Evolutionary conservation across 1,140 invertebrate genomes (phyloP), one percentile per base, ranked within the genome.

Genomic region (Phortica variegata): DNA sequence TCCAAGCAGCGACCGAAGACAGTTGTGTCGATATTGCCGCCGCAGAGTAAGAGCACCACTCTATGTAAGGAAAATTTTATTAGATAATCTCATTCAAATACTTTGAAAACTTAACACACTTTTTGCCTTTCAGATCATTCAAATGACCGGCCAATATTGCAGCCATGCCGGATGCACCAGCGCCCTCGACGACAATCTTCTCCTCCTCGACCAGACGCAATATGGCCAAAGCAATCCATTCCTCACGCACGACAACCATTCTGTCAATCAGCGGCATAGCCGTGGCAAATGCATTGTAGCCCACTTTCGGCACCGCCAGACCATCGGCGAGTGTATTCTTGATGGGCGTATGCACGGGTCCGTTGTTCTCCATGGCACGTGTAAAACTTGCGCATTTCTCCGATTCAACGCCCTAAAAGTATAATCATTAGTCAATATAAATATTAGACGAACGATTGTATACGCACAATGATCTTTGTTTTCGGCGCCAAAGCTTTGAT

Each of bases 11-110:
- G 79, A 0, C 93, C 91, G 34, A 97, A 80, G 0, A 94, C 86
- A 0, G 91, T 94, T 3, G 91, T 93, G 65, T 96, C 93, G 43
- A 97, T 96, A 78, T 97, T 97, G 18, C 94, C 93, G 2, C 94
- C 94, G 69, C 89, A 90, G 0, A 95, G 71, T 21, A 89, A 81
- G 20, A 91, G 78, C 1, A 93, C 91, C 8, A 96, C 89, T 65
- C 73, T 76, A 33, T 0, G 45, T 3, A 18, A 19, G 31, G 12
- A 9, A 7, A 23, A 16, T 16, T 6, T 3, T 34, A 9, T n/a
- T 4, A 42, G n/a, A 9, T n/a, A n/a, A n/a, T n/a, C n/a, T n/a
- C n/a, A n/a, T n/a, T n/a, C n/a, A n/a, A n/a, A 13, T 33, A 12
- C 5, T 29, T n/a, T 7, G 3, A 7, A 19, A 18, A 1, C 12